Conservation (phyloP, 37 sponge, comb jelly and placozoan species). For the Axinella damicornis region DNA sequence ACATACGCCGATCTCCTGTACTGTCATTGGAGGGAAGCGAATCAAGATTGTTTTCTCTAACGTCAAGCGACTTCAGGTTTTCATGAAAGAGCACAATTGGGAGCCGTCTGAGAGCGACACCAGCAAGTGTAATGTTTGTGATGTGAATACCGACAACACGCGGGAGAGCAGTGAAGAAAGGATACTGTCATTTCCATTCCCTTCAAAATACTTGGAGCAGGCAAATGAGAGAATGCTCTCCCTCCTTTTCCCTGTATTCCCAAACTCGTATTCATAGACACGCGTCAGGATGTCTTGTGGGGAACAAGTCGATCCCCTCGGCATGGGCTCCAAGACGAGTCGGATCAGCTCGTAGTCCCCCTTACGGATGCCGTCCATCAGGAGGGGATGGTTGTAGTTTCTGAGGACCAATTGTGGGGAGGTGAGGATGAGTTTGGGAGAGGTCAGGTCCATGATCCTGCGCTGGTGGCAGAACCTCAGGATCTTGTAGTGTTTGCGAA, state of each 20-base stretch:
- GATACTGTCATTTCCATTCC: background rate
- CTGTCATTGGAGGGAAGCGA: slow-evolving; percentile 18
- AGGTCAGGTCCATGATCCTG: background rate
- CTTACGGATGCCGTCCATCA: slow-evolving; percentile 23
- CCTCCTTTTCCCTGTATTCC: background rate
- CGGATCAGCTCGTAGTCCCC: slow-evolving; percentile 1
- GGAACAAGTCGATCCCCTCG: background rate
- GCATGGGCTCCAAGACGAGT: background rate
- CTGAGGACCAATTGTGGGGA: background rate
- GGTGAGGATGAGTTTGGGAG: slow-evolving; percentile 6
- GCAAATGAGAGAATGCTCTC: slow-evolving; percentile 23
- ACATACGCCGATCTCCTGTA: background rate
- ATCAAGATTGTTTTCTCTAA: slow-evolving; percentile 46
- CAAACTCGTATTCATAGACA: slow-evolving; percentile 29
- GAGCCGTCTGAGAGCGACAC: slow-evolving; percentile 26
- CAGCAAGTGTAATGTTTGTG: slow-evolving; percentile 36
- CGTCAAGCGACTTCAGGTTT: slow-evolving; percentile 36
- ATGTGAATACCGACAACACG: background rate
- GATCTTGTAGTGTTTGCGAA: slow-evolving; percentile 12
- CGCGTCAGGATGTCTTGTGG: background rate
- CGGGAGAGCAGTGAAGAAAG: background rate
- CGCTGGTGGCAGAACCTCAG: slow-evolving; percentile 47
- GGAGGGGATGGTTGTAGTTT: slow-evolving; percentile 2
- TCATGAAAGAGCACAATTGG: slow-evolving; percentile 49
- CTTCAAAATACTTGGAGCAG: background rate